Evolutionary conservation across 2,113 vertebrate genomes (phyloP), one percentile per base, ranked within the genome.

Genomic region (Sminthopsis crassicaudata): DNA sequence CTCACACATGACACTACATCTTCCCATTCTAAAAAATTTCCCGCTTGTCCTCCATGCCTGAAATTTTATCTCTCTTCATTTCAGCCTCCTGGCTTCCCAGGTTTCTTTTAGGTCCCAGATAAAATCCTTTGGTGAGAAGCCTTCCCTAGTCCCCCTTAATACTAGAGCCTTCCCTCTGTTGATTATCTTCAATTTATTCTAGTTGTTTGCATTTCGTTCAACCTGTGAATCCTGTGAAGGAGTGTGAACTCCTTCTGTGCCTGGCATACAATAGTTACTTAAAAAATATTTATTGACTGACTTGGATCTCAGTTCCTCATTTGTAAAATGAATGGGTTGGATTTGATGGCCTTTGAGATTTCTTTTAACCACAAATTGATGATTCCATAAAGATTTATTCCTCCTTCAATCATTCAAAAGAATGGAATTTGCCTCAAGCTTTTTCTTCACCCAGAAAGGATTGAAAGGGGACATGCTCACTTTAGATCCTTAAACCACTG

Each of bases 341-440:
- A 42, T 23, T 23, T 42, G n/a, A 42, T 42, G 16, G 19, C 36
- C 16, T 84, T 19, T 84, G 7, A 84, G n/a, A 42, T 42, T 0
- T 2, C 67, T 42, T 84, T 7, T 5, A 84, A 16, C 19, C n/a
- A 84, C 8, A 84, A 84, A 42, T 42, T 19, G 22, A 23, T 22
- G 67, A 42, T n/a, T 42, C 67, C 67, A 84, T 76, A n/a, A 84
- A 84, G 36, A 84, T 42, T 84, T 84, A 84, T 84, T 42, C 6
- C n/a, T n/a, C 19, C 67, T 55, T 95, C 96, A 95, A 89, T 67
- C 94, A 84, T 46, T 0, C 91, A 97, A 93, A 48, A 52, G 51
- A 54, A 93, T 36, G 89, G 90, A 94, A 92, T 90, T 93, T 54
- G 95, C 94, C 92, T 93, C 23, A 92, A 95, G 92, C 89, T 93